phyloP scores from a whole-genome alignment of 2,797 vertebrate genomes.

The Lerista edwardsae region DNA sequence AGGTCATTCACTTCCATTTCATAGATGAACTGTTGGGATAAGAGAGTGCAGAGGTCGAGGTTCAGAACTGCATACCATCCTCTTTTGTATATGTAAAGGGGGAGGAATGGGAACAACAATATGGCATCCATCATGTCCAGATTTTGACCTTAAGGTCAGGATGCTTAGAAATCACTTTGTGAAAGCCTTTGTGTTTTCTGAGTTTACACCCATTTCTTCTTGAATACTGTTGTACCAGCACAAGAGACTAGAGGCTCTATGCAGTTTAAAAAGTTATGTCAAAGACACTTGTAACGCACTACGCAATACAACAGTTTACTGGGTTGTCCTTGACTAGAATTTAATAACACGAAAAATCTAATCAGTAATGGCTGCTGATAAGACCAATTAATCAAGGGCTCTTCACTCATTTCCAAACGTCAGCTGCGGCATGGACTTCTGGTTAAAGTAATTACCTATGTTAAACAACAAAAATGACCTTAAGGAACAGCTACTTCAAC shows the following conservation, averaged over 20 bases:
- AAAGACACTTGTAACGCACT: background rate
- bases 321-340: background rate
- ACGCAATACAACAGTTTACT: background rate
- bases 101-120: background rate
- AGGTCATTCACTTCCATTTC: too few species aligned
- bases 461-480: background rate
- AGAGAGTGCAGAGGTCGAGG: too few species aligned
- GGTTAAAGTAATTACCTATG: constrained; percentile 1
- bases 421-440: background rate
- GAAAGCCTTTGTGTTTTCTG: background rate
- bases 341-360: background rate
- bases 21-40: too few species aligned
- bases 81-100: too few species aligned
- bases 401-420: background rate
- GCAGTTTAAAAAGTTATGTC: background rate
- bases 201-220: background rate
- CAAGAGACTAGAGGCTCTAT: background rate
- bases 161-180: background rate
- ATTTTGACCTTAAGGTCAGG: background rate
- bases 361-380: background rate
- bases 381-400: background rate
- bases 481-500: background rate
- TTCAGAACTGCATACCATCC: too few species aligned
- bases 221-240: background rate
- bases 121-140: background rate